Base-by-base conservation (phyloP, 2,888 invertebrate species). In the Synergus laeviventris region DNA sequence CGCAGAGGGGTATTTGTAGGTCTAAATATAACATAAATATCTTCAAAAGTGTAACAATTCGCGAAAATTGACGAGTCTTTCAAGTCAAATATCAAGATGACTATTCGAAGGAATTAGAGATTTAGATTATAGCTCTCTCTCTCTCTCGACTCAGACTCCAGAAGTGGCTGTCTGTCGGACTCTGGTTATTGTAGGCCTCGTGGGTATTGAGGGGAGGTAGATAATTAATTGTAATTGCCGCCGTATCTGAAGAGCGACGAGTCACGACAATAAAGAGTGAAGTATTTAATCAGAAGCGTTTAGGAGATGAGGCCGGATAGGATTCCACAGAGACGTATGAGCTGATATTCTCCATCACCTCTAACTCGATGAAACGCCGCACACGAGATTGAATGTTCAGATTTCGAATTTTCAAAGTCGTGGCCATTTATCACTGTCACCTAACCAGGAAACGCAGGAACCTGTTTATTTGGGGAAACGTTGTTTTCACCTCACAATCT, bases 151-250 rank as follows among this genome's bases (percentile, higher is more conserved):
- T 70, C 5, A 49, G 45, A 49, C 11, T 31, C 49, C 11, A 49
- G 45, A 49, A 70, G 70, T 70, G 45, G 45, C 70, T 31, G 45
- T 49, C 70, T 49, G 70, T 49, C 49, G n/a, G 18, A 49, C 31
- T 70, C 24, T 24, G 49, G 36, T 31, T 49, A 70, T 49, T 49
- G 49, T 70, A 70, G 45, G 31, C 31, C 16, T 36, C 21, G 31
- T 11, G 70, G n/a, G 16, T 31, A 70, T 49, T 5, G 70, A 70
- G 70, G n/a, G 70, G 70, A 49, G 70, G 70, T 49, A 49, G 70
- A 70, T 70, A 70, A 70, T 70, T 70, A 70, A 70, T 70, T 70
- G 70, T 70, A 70, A 70, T 31, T 70, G 70, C 31, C 31, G 31
- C 24, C 49, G 24, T 70, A 70, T 70, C 70, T 70, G 70, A 31